Conservation (phyloP, 2,888 invertebrate species). For the Dromius quadrimaculatus region DNA sequence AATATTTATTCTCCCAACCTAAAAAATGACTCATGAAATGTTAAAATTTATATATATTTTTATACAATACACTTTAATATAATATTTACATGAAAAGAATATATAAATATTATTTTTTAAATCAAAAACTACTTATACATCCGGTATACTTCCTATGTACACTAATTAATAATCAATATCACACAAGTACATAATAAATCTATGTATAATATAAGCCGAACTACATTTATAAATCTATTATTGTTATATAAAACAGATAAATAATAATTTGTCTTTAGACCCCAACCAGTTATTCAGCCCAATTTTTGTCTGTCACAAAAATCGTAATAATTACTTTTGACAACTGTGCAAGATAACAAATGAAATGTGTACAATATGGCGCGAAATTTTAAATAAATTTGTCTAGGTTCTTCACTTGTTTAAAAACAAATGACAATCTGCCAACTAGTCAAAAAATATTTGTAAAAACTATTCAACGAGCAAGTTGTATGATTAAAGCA, state of each 20-base stretch:
- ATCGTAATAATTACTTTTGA: neutral
- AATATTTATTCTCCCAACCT: too few relatives aligned
- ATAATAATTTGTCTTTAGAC: slow-evolving; percentile 15
- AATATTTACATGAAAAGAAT: slow-evolving; percentile 29
- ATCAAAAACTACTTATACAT: slow-evolving; percentile 17
- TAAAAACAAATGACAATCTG: slow-evolving; percentile 4
- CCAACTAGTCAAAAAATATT: too few relatives aligned
- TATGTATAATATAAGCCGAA: slow-evolving; percentile 26
- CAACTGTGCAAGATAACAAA: neutral
- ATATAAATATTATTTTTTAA: slow-evolving; percentile 15
- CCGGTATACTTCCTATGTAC: slow-evolving; percentile 19
- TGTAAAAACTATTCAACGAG: slow-evolving; percentile 72
- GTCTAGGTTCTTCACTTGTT: neutral
- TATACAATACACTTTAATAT: slow-evolving; percentile 36
- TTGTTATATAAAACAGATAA: slow-evolving; percentile 15
- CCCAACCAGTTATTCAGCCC: neutral
- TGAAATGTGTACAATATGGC: slow-evolving; percentile 8
- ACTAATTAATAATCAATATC: slow-evolving; percentile 35
- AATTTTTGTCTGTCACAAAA: slow-evolving; percentile 17
- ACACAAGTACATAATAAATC: slow-evolving; percentile 36
- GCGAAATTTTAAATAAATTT: neutral
- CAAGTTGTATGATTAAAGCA: slow-evolving; percentile 96
- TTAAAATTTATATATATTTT: slow-evolving; percentile 9
- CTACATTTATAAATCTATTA: slow-evolving; percentile 7
- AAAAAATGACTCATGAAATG: too few relatives aligned